These are phyloP conservation scores for Drosophila cardini DNA, from an alignment of 1,140 invertebrate species.

Conservation along the genomic window DNA sequence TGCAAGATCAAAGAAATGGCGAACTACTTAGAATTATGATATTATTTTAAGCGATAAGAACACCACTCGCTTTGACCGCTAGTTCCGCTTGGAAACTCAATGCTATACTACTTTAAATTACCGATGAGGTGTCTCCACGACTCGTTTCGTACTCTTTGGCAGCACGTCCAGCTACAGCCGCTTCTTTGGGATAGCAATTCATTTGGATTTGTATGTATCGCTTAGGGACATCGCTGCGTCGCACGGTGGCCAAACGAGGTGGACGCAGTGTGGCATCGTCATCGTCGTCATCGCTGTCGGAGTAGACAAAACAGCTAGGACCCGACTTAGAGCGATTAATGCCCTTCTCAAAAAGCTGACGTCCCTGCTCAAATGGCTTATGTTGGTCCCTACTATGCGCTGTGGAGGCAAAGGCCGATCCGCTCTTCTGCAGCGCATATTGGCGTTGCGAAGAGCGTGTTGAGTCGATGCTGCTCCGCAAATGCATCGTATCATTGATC, in stretches of 20 bases:
- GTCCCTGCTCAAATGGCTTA: conserved; percentile 64
- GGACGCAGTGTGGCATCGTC: conserved; percentile 67
- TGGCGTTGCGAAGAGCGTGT: conserved; percentile 66
- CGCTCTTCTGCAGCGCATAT: conserved; percentile 84
- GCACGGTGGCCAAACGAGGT: conserved; percentile 64
- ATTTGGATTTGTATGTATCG: conserved; percentile 82
- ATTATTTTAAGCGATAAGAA: not conserved
- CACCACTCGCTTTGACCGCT: too few relatives aligned
- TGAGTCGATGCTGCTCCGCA: conserved; percentile 64
- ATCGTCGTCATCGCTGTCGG: conserved; percentile 79
- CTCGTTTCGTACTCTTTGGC: conserved; percentile 73
- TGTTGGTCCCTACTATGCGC: conserved; percentile 51
- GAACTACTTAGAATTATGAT: not conserved
- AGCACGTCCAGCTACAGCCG: conserved; percentile 10
- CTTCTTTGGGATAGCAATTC: conserved; percentile 83
- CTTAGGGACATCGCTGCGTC: conserved; percentile 75
- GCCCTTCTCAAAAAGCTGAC: conserved; percentile 83
- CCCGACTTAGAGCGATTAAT: conserved; percentile 89
- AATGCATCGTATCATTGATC: conserved; percentile 79
- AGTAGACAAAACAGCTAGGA: conserved; percentile 88
- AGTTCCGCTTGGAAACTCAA: not conserved
- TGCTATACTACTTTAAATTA: conserved; percentile 32
- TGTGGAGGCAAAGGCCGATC: conserved; percentile 76
- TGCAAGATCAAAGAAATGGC: not conserved
- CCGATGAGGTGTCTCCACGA: conserved; percentile 70